Conservation (phyloP, 2,113 vertebrate species). For the Gymnobelideus leadbeateri region DNA sequence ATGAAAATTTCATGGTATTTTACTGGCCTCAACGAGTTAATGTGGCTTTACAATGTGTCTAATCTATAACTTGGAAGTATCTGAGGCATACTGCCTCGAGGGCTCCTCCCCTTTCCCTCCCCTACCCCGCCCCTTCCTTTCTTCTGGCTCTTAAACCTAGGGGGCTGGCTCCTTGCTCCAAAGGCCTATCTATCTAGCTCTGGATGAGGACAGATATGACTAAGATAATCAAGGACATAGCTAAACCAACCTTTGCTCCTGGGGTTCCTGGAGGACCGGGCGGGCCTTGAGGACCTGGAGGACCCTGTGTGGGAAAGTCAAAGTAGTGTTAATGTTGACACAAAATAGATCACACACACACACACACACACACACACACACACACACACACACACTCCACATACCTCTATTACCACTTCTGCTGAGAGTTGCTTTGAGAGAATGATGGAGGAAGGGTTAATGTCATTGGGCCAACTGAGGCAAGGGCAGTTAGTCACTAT, state of each 20-base stretch:
- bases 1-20: not conserved
- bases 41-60: not conserved
- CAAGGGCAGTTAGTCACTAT: not conserved
- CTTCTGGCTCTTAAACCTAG: not conserved
- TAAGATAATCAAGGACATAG: not conserved
- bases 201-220: not conserved
- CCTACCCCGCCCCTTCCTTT: not conserved
- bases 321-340: conserved; percentile 12
- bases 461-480: not conserved
- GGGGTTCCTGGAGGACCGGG: conserved; percentile 89
- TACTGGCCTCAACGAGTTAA: not conserved
- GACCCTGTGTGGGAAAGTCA: conserved; percentile 85
- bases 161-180: not conserved
- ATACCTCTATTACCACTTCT: not conserved
- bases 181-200: not conserved
- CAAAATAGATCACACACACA: not conserved
- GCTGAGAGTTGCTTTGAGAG: not conserved
- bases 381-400: not conserved
- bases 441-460: not conserved
- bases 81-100: not conserved
- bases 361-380: not conserved
- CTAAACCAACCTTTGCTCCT: conserved; percentile 90
- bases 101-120: too few species aligned
- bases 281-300: conserved; percentile 89
- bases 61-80: not conserved